These are phyloP conservation scores for Acrobasis repandana DNA, from an alignment of 2,888 invertebrate species.

Conservation along the genomic window DNA sequence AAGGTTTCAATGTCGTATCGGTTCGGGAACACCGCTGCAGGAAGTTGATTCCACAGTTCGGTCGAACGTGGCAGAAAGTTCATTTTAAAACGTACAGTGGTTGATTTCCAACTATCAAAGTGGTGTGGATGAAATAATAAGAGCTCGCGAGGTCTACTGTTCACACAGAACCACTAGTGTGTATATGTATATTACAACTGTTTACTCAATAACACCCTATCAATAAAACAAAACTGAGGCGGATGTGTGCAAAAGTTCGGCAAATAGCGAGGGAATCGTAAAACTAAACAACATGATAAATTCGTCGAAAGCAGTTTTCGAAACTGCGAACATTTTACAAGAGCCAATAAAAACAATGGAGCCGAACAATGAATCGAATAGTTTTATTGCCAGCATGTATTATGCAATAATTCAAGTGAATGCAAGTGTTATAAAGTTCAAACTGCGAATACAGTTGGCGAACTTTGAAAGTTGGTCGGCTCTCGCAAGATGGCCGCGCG, in stretches of 20 bases:
- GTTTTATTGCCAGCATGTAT: slow-evolving; percentile 65
- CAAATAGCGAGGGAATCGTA: slow-evolving; percentile 31
- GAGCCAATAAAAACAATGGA: slow-evolving; percentile 62
- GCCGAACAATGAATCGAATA: slow-evolving; percentile 58
- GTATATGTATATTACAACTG: too few species aligned
- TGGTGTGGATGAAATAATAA: too few species aligned
- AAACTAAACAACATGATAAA: slow-evolving; percentile 29
- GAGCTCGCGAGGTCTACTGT: too few species aligned
- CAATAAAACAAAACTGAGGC: slow-evolving; percentile 12
- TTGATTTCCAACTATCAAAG: too few species aligned
- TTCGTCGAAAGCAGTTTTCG: slow-evolving; percentile 32
- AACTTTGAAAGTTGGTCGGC: slow-evolving; percentile 19
- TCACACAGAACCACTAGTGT: too few species aligned
- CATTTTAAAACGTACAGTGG: too few species aligned
- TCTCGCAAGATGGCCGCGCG: slow-evolving; percentile 12
- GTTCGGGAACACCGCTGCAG: too few species aligned
- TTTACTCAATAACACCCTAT: not conserved
- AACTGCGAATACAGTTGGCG: slow-evolving; percentile 36
- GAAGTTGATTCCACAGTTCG: too few species aligned
- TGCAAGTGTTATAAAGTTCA: slow-evolving; percentile 66
- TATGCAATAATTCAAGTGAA: slow-evolving; percentile 68
- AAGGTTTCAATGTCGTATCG: too few species aligned
- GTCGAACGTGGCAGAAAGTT: too few species aligned
- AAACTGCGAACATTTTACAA: slow-evolving; percentile 54
- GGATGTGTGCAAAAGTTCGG: slow-evolving; percentile 24